Evolutionary conservation across 2,797 vertebrate genomes (phyloP), one percentile per base, ranked within the genome.

Genomic region (Acipenser transmontanus): DNA sequence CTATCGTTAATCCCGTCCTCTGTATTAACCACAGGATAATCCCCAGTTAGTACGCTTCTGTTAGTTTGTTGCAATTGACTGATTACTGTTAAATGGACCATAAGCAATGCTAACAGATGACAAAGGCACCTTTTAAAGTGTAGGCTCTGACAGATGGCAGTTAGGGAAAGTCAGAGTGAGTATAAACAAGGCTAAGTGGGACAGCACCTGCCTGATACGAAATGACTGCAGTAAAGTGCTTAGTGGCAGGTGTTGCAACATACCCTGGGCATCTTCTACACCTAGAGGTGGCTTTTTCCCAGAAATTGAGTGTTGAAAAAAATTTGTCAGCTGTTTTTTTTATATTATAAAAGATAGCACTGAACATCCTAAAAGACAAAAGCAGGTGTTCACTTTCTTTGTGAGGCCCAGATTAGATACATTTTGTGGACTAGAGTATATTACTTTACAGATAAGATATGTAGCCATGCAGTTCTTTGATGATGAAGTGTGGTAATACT

Each of bases 121-220:
- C 34, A 34, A 34, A 34, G 34, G 34, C 34, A 34, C 34, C 12
- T 34, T 34, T 34, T 34, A 34, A 34, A 34, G 34, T 34, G 34
- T 34, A 34, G 34, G 54, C 52, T 65, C 63, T 4, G 6, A 51
- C 68, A 69, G 63, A 65, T 65, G 68, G 68, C 63, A 65, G 6
- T 6, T 54, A 49, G 54, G 11, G 17, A 5, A 34, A 57, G 54
- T n/a, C 12, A n/a, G 12, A n/a, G 54, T 4, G 2, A 34, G 2
- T 34, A 34, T 34, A 34, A 34, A 34, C 34, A 34, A 34, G 34
- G 34, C 34, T 34, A 34, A 34, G 34, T 34, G 54, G 54, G 54
- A 11, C 48, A 10, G 50, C 67, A 63, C 67, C 51, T 68, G 51
- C 62, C 61, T 57, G 34, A 34, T 4, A 34, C 4, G 8, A 6